Evolutionary conservation across 2,888 invertebrate species (phyloP), one percentile per base, ranked within the genome.

Genomic region (Drosophila nigricruria): DNA sequence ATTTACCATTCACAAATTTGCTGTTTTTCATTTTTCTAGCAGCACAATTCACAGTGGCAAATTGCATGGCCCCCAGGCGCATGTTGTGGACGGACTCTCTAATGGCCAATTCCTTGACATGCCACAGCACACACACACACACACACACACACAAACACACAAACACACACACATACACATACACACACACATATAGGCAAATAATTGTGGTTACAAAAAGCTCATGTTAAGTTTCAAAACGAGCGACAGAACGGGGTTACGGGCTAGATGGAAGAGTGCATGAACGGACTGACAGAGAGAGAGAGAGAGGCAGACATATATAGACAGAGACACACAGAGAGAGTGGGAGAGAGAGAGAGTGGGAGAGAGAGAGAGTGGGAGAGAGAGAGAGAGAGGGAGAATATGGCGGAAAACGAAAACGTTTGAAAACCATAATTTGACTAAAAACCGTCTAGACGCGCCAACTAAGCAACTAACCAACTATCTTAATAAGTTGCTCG

Each of bases 371-470:
- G 34, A 42, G 16, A 10, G 20, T 3, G 9, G 5, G n/a, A 23
- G 12, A 14, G 10, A 3, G 23, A 23, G 32, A 9, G 45, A 9
- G 8, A 9, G 25, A 36, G 14, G 5, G 25, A 18, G 18, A 14
- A 18, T 18, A 5, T 6, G 43, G 9, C 23, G 45, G 45, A 58
- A 36, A 58, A 45, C 12, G 30, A 23, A 18, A 58, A 73, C 81
- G 80, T 72, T 80, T 81, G 82, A 84, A 86, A 84, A 75, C 87
- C 86, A 86, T 88, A 88, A 86, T 86, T 86, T 86, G 86, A 79
- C 81, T 88, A 86, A 86, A 85, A 88, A 84, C 74, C 76, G 86
- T 86, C 86, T 86, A 86, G 86, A 86, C 86, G 79, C 85, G 85
- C 73, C 73, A 79, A 70, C 87, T 80, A 85, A 76, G 71, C 73